Evolutionary conservation across 2,797 vertebrate species (phyloP).

Genomic region (Poecilia picta): DNA sequence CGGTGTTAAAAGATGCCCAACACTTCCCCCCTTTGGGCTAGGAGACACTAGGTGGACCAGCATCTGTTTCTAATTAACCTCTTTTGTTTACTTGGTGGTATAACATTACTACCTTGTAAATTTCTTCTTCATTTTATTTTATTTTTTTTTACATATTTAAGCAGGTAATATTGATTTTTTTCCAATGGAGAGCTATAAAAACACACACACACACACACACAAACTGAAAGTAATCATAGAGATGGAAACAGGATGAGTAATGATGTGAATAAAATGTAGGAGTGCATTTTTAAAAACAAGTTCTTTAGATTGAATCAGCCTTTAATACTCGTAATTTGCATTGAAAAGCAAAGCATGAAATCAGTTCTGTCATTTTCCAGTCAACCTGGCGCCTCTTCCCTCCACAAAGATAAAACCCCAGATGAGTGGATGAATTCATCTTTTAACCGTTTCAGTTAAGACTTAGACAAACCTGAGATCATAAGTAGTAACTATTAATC

Average conservation of each 20-base stretch:
- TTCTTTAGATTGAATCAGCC: background rate
- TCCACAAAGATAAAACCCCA: background rate
- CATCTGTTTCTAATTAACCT: constrained; percentile 1
- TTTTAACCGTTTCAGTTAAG: background rate
- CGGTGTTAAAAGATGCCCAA: background rate
- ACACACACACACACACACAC: background rate
- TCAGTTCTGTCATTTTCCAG: background rate
- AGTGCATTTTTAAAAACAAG: background rate
- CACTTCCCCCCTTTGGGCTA: constrained; percentile 6
- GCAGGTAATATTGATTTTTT: background rate
- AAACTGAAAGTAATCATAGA: background rate
- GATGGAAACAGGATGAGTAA: background rate
- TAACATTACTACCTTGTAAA: background rate
- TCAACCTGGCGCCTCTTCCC: too few species aligned
- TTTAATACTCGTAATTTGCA: background rate
- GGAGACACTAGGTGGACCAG: constrained; percentile 16
- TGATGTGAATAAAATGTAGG: background rate
- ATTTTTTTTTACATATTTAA: background rate
- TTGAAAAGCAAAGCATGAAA: background rate
- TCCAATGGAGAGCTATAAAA: too few species aligned
- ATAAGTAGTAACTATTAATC: too few species aligned
- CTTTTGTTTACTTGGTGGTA: background rate
- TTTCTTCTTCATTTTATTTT: background rate
- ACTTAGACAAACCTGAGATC: background rate
- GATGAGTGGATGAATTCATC: background rate